Percentiles rank a stretch among this genome's conserved stretches.
phyloP scores from a whole-genome alignment of 2,797 vertebrate species.

The Mustela erminea region DNA sequence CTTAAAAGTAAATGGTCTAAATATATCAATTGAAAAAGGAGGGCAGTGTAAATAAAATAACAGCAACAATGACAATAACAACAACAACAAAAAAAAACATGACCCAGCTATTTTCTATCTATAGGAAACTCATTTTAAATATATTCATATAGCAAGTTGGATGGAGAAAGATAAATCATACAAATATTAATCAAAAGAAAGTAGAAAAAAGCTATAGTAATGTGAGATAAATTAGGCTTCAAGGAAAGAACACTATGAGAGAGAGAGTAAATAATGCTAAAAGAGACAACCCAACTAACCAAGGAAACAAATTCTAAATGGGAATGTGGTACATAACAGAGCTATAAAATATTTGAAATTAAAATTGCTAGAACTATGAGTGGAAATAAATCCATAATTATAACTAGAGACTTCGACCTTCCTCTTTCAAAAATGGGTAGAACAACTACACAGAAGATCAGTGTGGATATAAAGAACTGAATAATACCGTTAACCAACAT shows the following conservation, averaged over 20 bases:
- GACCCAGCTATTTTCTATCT: not conserved
- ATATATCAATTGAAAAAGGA: not conserved
- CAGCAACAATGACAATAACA: not conserved
- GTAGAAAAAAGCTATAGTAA: not conserved
- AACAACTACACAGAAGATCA: not conserved
- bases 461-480: not conserved
- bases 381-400: not conserved
- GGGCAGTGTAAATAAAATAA: not conserved
- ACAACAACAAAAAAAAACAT: not conserved
- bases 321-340: not conserved
- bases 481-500: not conserved
- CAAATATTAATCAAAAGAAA: not conserved
- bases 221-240: not conserved
- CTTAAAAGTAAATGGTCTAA: not conserved
- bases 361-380: not conserved
- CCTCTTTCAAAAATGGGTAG: not conserved
- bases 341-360: not conserved
- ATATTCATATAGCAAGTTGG: not conserved
- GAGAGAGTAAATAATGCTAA: not conserved
- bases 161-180: not conserved
- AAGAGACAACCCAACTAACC: not conserved
- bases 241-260: not conserved
- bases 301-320: not conserved
- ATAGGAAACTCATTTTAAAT: not conserved
- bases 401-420: not conserved